A percentile compares a stretch with the other conserved stretches of the same genome.
These are phyloP conservation scores for Hyperopisus bebe DNA, from an alignment of 2,113 vertebrate genomes.

Conservation along the genomic window DNA sequence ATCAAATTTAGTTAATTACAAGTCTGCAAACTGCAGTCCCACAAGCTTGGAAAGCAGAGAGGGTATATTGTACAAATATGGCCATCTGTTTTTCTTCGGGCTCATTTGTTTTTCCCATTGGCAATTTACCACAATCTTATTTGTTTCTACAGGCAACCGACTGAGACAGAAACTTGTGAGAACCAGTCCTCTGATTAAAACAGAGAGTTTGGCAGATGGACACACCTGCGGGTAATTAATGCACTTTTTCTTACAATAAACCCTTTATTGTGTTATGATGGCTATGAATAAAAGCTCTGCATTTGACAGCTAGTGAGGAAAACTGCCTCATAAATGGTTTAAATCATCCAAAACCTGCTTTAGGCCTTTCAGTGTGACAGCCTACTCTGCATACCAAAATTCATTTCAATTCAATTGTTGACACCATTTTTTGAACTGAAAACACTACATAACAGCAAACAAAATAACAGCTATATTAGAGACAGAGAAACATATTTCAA, in stretches of 20 bases:
- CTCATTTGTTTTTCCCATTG: conserved; percentile 1
- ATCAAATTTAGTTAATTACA: not conserved
- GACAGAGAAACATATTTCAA: not conserved
- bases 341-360: not conserved
- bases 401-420: not conserved
- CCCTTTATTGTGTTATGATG: not conserved
- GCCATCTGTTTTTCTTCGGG: conserved; percentile 3
- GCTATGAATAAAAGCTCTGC: not conserved
- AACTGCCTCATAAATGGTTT: not conserved
- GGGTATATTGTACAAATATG: not conserved
- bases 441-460: not conserved
- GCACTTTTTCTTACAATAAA: not conserved
- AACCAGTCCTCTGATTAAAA: not conserved
- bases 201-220: not conserved
- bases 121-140: not conserved
- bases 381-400: not conserved
- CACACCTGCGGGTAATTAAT: not conserved
- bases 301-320: not conserved
- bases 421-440: not conserved
- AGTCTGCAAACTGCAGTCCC: not conserved
- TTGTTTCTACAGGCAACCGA: not conserved
- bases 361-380: not conserved
- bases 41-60: not conserved
- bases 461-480: not conserved
- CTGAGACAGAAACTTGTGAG: not conserved